Evolutionary conservation across 1,140 invertebrate genomes (phyloP), one percentile per base, ranked within the genome.

Genomic region (Frieseomelitta varia): DNA sequence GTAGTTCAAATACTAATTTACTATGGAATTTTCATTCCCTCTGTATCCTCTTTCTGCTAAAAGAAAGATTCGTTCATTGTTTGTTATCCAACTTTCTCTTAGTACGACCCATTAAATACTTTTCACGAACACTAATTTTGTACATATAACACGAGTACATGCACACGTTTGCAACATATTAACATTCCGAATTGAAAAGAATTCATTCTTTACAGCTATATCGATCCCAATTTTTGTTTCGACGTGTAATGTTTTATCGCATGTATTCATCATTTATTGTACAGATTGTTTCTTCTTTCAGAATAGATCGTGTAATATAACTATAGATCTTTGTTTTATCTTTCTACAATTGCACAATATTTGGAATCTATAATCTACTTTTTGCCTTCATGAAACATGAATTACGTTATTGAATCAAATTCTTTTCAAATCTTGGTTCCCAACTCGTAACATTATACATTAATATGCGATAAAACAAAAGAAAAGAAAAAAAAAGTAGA

Each of bases 311-410:
- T 3, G 2, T 21, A 69, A 68, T 30, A n/a, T 2, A n/a, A 58
- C 4, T 61, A 24, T 39, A 6, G n/a, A 58, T 72, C 24, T 56
- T 27, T 10, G 21, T 10, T 83, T 83, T 21, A 27, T 24, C 65
- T 10, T 71, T 55, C 47, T 71, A 72, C 24, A 15, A 84, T 79
- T 84, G 81, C 81, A 84, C 76, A 39, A 68, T 77, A 34, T 53
- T 53, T 15, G n/a, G 12, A 61, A 58, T 30, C 34, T 82, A 58
- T 34, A 58, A 55, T 47, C 39, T 69, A 61, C 8, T 34, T 55
- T 27, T 56, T 61, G 14, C 30, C 1, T 19, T 0, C 34, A 30
- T 27, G 4, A 27, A 69, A 24, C 47, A 78, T n/a, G 47, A 68
- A 58, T 68, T 30, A 34, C 24, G 30, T 30, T 14, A 19, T 34